Base-by-base conservation (phyloP, 1,140 invertebrate species). In the Belonocnema kinseyi region DNA sequence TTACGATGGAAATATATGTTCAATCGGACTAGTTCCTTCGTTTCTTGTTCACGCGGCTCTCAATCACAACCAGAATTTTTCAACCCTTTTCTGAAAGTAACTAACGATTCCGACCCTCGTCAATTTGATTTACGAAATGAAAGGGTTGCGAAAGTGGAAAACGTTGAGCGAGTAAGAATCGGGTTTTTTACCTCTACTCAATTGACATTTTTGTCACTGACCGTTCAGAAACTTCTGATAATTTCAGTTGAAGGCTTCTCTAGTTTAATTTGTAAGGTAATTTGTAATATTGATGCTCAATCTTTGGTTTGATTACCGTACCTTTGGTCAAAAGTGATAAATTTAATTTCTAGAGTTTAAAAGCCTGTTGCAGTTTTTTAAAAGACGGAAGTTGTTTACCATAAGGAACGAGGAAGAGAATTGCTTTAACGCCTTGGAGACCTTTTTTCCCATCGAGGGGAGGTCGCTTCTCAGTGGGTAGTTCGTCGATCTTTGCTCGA, bases 401-500 rank as follows among this genome's bases (percentile, higher is more conserved):
- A 66, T 46, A 46, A 66, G 26, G 61, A 61, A 66, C 61, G 33
- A 66, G 61, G 61, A 66, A 66, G 61, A 66, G 61, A 66, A 66
- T 66, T 13, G 26, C 58, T 66, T 66, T 66, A 14, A 66, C 26
- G 61, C n/a, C 61, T 66, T 14, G 19, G 58, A 66, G 58, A 66
- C 61, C 61, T 33, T 66, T 66, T 66, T 66, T 66, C 61, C 61
- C 61, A 66, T 66, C 61, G 61, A 66, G n/a, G 61, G 61, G 61
- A 66, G 61, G 61, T 66, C 52, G 73, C 33, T 52, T 74, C 51
- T 56, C 21, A 40, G 73, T 53, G 52, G 52, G 53, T 46, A 66
- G 74, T 71, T 78, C 80, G 50, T 77, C 73, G 77, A 74, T 79
- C 74, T 52, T 72, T 21, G n/a, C 73, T 50, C 52, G 56, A 53